phyloP scores from a whole-genome alignment of 35 echinoderm and acorn worm genomes.

The Hemicentrotus pulcherrimus region DNA sequence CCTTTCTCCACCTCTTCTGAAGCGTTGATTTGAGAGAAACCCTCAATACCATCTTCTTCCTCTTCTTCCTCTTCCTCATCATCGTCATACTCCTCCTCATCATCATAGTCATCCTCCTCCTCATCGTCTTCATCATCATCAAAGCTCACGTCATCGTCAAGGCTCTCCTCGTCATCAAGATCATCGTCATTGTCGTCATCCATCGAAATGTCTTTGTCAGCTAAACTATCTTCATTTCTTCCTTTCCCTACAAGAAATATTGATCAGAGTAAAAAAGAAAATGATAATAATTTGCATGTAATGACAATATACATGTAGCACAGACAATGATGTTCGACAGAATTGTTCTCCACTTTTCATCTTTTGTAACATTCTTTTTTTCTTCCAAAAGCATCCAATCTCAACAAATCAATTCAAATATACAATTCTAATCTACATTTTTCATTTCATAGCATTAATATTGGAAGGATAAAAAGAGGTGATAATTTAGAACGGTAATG shows the following conservation, averaged over 20 bases:
- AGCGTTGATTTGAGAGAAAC: constrained; percentile 55
- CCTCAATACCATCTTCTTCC: constrained; percentile 15
- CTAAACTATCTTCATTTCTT: neutral
- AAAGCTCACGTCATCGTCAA: constrained; percentile 37
- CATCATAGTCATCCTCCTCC: constrained; percentile 39
- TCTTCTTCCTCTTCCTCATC: constrained; percentile 46
- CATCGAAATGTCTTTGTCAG: neutral
- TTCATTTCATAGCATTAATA: neutral
- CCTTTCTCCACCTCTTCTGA: constrained; percentile 66
- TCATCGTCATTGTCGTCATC: constrained; percentile 39
- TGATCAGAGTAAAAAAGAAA: neutral
- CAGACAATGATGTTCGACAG: neutral
- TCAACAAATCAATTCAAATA: too few species aligned
- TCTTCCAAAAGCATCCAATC: neutral
- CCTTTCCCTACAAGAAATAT: neutral
- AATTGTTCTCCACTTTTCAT: neutral
- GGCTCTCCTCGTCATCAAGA: neutral
- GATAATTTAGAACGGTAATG: neutral
- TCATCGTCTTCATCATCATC: constrained; percentile 51
- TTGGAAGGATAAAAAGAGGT: too few species aligned
- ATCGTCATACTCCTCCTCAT: constrained; percentile 41
- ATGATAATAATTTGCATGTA: neutral
- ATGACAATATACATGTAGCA: neutral
- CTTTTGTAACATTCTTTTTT: neutral
- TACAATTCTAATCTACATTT: too few species aligned